Evolutionary conservation across 1,140 invertebrate genomes (phyloP).

Genomic region (Melipona quadrifasciata): DNA sequence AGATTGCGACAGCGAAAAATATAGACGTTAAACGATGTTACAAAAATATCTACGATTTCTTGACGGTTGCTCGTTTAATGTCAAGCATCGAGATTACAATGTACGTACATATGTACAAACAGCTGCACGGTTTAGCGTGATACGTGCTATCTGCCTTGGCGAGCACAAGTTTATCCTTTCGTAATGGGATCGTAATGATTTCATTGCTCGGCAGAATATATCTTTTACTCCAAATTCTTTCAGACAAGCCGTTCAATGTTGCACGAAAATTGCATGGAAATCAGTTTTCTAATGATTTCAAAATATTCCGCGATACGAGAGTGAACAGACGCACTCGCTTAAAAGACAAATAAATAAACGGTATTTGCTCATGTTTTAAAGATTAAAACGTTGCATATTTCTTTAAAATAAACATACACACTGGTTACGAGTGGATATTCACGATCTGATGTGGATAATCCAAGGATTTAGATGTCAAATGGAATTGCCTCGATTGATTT

Average conservation of each 20-base stretch:
- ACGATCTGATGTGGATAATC: background rate
- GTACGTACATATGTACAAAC: background rate
- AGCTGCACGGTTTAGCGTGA: background rate
- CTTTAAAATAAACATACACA: background rate
- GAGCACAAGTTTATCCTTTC: background rate
- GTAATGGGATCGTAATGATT: constrained; percentile 13
- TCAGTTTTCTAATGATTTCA: background rate
- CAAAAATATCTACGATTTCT: background rate
- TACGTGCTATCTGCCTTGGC: background rate
- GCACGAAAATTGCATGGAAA: background rate
- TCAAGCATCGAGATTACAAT: constrained; percentile 8
- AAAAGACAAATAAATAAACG: background rate
- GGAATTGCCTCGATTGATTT: background rate
- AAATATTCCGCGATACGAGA: background rate
- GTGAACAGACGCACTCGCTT: background rate
- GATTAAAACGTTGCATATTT: background rate
- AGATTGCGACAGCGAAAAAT: background rate
- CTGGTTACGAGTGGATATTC: background rate
- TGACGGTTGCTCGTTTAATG: background rate
- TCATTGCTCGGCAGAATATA: background rate
- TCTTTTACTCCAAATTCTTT: background rate
- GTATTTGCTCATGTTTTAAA: background rate
- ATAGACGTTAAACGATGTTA: background rate
- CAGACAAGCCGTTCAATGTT: too few relatives aligned
- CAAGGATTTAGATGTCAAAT: background rate